Conservation (phyloP, 2,113 vertebrate species). For the Azemiops feae region DNA sequence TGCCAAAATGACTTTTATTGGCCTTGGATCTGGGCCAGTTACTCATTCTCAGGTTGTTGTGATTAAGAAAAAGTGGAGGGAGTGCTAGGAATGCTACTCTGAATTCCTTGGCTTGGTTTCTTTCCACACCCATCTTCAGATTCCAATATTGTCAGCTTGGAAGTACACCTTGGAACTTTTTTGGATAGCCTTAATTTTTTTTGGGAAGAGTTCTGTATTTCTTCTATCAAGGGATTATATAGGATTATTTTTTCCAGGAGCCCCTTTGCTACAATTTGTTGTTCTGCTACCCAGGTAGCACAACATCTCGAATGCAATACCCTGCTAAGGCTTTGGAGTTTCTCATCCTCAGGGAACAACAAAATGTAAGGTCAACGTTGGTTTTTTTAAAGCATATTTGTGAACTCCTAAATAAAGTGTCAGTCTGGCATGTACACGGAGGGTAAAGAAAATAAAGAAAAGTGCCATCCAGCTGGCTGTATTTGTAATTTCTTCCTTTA, state of each 20-base stretch:
- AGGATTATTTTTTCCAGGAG: neutral
- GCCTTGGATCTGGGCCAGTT: neutral
- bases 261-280: neutral
- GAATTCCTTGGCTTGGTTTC: neutral
- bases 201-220: neutral
- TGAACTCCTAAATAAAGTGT: neutral
- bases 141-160: neutral
- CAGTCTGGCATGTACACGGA: neutral
- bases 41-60: neutral
- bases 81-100: neutral
- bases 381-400: neutral
- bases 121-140: neutral
- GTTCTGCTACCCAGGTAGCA: neutral
- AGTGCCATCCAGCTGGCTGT: neutral
- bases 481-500: neutral
- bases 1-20: neutral
- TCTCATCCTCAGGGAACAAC: neutral
- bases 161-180: neutral
- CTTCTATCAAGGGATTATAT: neutral
- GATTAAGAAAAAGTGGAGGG: neutral
- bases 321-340: neutral
- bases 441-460: neutral
- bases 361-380: neutral
- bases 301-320: neutral
- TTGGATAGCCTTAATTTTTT: neutral